phyloP scores from a whole-genome alignment of 2,113 vertebrate species.

The Terrapene triunguis region DNA sequence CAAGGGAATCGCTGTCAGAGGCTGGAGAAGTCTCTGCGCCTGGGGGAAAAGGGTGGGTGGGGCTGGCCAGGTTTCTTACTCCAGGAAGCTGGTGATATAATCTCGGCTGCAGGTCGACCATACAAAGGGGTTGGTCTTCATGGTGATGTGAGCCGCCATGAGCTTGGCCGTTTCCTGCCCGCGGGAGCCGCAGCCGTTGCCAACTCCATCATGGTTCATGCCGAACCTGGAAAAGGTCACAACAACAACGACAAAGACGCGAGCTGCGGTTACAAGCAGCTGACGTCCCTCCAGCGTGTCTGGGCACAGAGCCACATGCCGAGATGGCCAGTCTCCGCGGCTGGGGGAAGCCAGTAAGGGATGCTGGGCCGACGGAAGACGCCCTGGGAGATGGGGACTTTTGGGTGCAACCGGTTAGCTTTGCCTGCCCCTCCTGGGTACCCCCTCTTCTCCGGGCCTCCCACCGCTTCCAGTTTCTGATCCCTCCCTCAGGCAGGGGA shows the following conservation, averaged over 20 bases:
- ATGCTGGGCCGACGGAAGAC: neutral
- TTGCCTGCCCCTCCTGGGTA: neutral
- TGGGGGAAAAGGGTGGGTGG: neutral
- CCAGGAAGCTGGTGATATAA: conserved; percentile 98
- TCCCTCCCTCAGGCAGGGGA: neutral
- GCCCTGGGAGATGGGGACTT: neutral
- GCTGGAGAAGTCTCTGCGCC: neutral
- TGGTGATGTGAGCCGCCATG: conserved; percentile 99
- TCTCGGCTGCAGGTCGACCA: conserved; percentile 98
- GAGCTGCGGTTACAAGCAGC: neutral
- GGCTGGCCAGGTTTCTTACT: conserved; percentile 84
- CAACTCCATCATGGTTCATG: conserved; percentile 98
- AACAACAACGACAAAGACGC: neutral
- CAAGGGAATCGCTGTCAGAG: neutral
- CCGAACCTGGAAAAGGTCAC: conserved; percentile 86
- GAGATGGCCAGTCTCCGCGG: neutral
- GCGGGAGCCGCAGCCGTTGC: conserved; percentile 93
- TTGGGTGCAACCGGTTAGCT: neutral
- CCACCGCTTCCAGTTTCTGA: neutral
- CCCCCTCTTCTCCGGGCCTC: neutral
- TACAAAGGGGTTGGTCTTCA: conserved; percentile 98
- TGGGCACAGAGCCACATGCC: neutral
- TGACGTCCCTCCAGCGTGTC: neutral
- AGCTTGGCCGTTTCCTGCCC: conserved; percentile 97
- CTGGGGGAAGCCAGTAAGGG: neutral